A percentile compares a stretch with the other conserved stretches of the same genome.
Conservation (phyloP, 2,888 invertebrate species). For the Acrobasis repandana region DNA sequence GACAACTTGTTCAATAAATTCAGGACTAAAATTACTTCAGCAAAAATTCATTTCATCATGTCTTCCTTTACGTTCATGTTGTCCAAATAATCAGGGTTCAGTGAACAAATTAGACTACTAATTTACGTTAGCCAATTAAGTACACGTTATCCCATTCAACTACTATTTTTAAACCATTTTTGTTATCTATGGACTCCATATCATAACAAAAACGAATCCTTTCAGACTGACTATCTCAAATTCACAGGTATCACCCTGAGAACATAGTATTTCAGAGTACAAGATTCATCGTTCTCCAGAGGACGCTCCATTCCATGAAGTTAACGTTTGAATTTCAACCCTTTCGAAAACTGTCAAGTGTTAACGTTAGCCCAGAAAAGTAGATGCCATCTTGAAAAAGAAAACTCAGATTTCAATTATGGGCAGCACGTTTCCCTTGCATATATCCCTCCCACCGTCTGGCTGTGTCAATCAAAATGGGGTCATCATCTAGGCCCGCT, state of each 20-base stretch:
- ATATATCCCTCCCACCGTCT: conserved; percentile 97
- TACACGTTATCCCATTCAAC: not conserved
- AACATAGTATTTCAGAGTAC: not conserved
- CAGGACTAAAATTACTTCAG: too few relatives aligned
- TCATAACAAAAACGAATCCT: not conserved
- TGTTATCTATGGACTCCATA: not conserved
- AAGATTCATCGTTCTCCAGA: not conserved
- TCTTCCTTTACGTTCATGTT: too few relatives aligned
- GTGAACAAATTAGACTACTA: not conserved
- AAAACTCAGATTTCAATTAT: conserved; percentile 87
- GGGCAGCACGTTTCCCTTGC: conserved; percentile 96
- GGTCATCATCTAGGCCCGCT: conserved; percentile 92
- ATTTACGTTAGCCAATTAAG: conserved; percentile 1
- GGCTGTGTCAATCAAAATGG: conserved; percentile 91
- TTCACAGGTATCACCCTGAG: conserved; percentile 4
- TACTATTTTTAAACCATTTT: not conserved
- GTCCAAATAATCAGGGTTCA: not conserved
- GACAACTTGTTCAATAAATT: too few relatives aligned
- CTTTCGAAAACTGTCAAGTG: too few relatives aligned
- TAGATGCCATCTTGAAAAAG: not conserved
- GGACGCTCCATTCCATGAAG: not conserved
- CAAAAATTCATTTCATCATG: too few relatives aligned
- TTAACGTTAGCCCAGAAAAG: not conserved
- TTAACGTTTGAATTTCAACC: not conserved
- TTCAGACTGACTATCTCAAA: conserved; percentile 1